phyloP scores from a whole-genome alignment of 2,888 invertebrate species.

The Drosophila borborema region DNA sequence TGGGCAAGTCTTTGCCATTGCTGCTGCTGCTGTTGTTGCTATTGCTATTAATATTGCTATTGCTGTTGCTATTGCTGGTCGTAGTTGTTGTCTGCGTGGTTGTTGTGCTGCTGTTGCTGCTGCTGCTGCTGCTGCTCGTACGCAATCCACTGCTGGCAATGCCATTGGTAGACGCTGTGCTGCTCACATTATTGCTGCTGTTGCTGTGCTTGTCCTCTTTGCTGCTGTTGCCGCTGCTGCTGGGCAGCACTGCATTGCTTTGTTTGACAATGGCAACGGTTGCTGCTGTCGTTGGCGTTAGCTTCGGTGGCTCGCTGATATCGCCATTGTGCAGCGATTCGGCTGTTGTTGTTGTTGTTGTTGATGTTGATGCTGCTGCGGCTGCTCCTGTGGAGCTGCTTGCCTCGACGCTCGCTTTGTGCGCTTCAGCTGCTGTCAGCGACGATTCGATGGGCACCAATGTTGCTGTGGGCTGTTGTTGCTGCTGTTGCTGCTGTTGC shows the following conservation, averaged over 20 bases:
- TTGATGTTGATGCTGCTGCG: slow-evolving; percentile 11
- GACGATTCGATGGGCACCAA: slow-evolving; percentile 65
- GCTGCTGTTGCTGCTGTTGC: slow-evolving; percentile 16
- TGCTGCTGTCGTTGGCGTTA: slow-evolving; percentile 25
- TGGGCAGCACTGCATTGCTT: slow-evolving; percentile 55
- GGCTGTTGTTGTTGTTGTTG: slow-evolving; percentile 1
- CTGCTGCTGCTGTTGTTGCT: slow-evolving; percentile 59
- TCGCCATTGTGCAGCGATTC: slow-evolving; percentile 61
- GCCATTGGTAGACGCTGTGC: slow-evolving; percentile 61
- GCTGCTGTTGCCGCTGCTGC: slow-evolving; percentile 51
- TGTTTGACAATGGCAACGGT: slow-evolving; percentile 46
- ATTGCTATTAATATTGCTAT: slow-evolving; percentile 4
- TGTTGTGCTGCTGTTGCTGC: slow-evolving; percentile 2
- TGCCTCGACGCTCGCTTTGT: slow-evolving; percentile 45
- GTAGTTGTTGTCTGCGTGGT: slow-evolving; percentile 73
- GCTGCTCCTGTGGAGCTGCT: slow-evolving; percentile 49
- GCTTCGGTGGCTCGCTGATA: slow-evolving; percentile 38
- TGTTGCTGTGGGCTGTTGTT: slow-evolving; percentile 44
- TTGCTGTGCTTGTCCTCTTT: slow-evolving; percentile 28
- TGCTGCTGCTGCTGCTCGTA: slow-evolving; percentile 21
- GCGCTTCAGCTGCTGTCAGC: slow-evolving; percentile 15
- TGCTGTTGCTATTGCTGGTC: slow-evolving; percentile 9
- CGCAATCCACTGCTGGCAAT: slow-evolving; percentile 47
- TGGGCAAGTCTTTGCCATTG: slow-evolving; percentile 87
- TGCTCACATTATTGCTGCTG: slow-evolving; percentile 30